phyloP scores from a whole-genome alignment of 2,113 vertebrate genomes.

The Carassius carassius region DNA sequence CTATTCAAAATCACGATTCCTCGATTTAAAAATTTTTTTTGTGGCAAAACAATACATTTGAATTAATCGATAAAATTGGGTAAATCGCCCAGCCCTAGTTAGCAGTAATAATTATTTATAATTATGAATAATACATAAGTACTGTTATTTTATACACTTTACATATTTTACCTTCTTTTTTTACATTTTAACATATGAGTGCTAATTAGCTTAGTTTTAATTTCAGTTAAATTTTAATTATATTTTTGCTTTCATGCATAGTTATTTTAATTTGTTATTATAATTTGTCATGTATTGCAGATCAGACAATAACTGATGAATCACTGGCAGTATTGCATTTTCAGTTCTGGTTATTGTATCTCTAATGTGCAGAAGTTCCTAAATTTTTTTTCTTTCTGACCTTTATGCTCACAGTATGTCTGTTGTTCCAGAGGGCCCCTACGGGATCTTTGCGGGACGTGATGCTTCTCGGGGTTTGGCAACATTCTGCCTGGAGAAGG shows the following conservation, averaged over 20 bases:
- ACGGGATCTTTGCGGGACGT: constrained; percentile 96
- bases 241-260: not conserved
- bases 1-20: too few relatives aligned
- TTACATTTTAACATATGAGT: not conserved
- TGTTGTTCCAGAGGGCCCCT: constrained; percentile 84
- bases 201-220: too few relatives aligned
- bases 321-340: not conserved
- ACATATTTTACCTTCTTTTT: not conserved
- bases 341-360: not conserved
- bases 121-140: not conserved
- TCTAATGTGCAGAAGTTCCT: not conserved
- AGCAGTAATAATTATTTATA: not conserved
- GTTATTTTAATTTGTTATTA: not conserved
- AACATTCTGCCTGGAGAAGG: constrained; percentile 97
- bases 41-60: too few relatives aligned
- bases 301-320: not conserved
- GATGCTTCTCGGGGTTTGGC: constrained; percentile 96
- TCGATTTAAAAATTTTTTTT: too few relatives aligned
- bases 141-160: not conserved
- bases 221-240: not conserved
- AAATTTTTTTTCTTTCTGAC: not conserved
- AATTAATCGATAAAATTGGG: too few relatives aligned
- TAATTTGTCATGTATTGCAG: not conserved
- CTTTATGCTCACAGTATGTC: not conserved
- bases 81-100: too few relatives aligned